Evolutionary conservation across 2,113 vertebrate species (phyloP).

Genomic region (Collichthys lucidus): DNA sequence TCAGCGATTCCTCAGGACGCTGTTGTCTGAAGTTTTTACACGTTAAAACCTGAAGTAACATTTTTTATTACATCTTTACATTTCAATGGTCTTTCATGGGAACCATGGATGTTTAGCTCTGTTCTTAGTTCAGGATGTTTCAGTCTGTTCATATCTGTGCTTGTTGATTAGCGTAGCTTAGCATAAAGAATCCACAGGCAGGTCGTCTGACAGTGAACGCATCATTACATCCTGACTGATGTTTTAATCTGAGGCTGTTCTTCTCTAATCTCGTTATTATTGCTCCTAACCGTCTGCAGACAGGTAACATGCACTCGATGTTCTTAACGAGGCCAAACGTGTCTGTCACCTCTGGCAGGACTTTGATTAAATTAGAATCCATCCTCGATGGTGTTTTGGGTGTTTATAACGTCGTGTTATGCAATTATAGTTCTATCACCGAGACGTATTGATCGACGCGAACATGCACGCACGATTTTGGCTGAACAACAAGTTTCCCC

Average conservation of each 20-base stretch:
- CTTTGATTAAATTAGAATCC: slow-evolving; percentile 42
- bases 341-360: slow-evolving; percentile 46
- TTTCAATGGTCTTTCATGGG: too few species aligned
- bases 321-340: slow-evolving; percentile 54
- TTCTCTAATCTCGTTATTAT: slow-evolving; percentile 29
- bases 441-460: slow-evolving; percentile 10
- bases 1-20: background rate
- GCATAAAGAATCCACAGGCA: too few species aligned
- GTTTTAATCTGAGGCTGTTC: background rate
- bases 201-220: too few species aligned
- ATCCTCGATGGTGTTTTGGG: background rate
- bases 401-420: slow-evolving; percentile 9
- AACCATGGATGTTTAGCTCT: too few species aligned
- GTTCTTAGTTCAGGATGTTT: too few species aligned
- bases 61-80: too few species aligned
- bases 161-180: too few species aligned
- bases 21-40: background rate
- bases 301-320: slow-evolving; percentile 3
- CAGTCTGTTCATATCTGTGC: too few species aligned
- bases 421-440: slow-evolving; percentile 32
- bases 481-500: background rate
- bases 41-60: background rate
- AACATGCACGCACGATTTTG: background rate
- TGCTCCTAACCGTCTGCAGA: background rate
- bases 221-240: background rate